Evolutionary conservation across 2,888 invertebrate genomes (phyloP).

Genomic region (Hermodice carunculata): DNA sequence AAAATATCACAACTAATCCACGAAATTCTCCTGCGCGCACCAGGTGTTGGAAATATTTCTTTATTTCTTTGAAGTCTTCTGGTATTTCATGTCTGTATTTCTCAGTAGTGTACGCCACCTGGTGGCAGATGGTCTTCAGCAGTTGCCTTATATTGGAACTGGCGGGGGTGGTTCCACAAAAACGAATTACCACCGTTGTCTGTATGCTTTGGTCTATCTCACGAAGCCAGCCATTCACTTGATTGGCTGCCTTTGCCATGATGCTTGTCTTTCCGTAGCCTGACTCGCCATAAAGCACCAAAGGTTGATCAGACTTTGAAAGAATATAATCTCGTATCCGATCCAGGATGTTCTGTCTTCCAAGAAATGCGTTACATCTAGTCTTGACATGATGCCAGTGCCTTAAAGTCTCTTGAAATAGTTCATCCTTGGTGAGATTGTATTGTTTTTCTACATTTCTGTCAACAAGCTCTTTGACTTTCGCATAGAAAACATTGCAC

Average conservation of each 20-base stretch:
- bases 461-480: slow-evolving; percentile 46
- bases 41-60: slow-evolving; percentile 28
- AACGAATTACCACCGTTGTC: slow-evolving; percentile 14
- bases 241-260: slow-evolving; percentile 29
- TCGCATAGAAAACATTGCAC: slow-evolving; percentile 46
- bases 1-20: slow-evolving; percentile 31
- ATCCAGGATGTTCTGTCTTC: slow-evolving; percentile 46
- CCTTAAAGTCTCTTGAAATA: slow-evolving; percentile 48
- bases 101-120: slow-evolving; percentile 30
- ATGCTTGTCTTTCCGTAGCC: slow-evolving; percentile 46
- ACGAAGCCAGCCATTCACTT: slow-evolving; percentile 7
- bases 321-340: slow-evolving; percentile 41
- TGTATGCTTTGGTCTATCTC: slow-evolving; percentile 7
- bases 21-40: slow-evolving; percentile 30
- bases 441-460: slow-evolving; percentile 37
- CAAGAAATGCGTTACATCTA: slow-evolving; percentile 44
- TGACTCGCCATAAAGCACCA: slow-evolving; percentile 55
- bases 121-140: slow-evolving; percentile 27
- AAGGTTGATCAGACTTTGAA: slow-evolving; percentile 39
- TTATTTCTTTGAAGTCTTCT: slow-evolving; percentile 19
- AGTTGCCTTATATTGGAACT: slow-evolving; percentile 24
- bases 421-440: slow-evolving; percentile 38
- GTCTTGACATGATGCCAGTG: slow-evolving; percentile 47
- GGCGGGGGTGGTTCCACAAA: slow-evolving; percentile 26
- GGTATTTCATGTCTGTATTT: slow-evolving; percentile 25